phyloP scores from a whole-genome alignment of 2,797 vertebrate species.

The Platyrinchus mystaceus region DNA sequence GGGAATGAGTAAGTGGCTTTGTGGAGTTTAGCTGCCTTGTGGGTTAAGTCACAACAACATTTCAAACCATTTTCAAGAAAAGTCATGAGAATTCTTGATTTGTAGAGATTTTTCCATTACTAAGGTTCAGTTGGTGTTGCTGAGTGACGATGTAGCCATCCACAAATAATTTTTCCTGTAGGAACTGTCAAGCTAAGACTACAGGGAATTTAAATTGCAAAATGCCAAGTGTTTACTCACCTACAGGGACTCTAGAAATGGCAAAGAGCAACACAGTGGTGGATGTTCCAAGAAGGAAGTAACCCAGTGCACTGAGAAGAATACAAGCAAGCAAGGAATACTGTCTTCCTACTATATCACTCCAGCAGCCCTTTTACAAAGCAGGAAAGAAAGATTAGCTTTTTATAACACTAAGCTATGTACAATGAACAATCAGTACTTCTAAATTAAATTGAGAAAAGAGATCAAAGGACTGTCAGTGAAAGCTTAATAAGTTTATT shows the following conservation, averaged over 20 bases:
- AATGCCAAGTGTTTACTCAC: slow-evolving; percentile 75
- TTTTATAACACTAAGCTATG: not conserved
- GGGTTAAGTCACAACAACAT: not conserved
- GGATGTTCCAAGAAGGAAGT: slow-evolving; percentile 87
- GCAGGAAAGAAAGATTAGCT: not conserved
- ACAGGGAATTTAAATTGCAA: not conserved
- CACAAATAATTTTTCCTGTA: not conserved
- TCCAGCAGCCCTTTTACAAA: slow-evolving; percentile 91
- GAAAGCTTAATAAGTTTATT: not conserved
- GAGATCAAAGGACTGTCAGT: not conserved
- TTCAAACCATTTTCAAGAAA: not conserved
- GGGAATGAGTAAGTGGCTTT: not conserved
- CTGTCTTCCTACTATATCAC: slow-evolving; percentile 88
- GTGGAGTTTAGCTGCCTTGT: not conserved
- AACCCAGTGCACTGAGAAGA: slow-evolving; percentile 88
- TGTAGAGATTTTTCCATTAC: not conserved
- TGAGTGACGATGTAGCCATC: not conserved
- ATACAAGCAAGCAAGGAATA: slow-evolving; percentile 89
- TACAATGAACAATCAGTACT: not conserved
- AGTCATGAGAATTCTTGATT: not conserved
- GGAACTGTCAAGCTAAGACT: not conserved
- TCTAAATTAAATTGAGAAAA: not conserved
- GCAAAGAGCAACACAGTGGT: slow-evolving; percentile 86
- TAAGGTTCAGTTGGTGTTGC: not conserved
- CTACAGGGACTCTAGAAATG: slow-evolving; percentile 88